Percentiles rank a stretch among this genome's conserved stretches.
These are phyloP conservation scores for Reticulitermes lucifugus DNA, from an alignment of 2,888 invertebrate species.

Conservation along the genomic window DNA sequence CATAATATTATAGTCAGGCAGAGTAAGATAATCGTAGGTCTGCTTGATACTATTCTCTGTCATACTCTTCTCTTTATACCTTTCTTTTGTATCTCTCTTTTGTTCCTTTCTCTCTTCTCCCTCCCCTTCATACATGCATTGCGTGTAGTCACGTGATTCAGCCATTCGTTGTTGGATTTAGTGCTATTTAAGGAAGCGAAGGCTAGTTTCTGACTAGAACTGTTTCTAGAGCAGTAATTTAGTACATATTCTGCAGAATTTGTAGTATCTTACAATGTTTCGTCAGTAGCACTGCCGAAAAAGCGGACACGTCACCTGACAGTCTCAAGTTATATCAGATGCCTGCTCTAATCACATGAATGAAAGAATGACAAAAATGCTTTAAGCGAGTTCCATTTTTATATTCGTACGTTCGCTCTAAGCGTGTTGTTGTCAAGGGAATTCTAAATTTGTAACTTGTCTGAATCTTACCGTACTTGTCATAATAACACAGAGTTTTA, in stretches of 20 bases:
- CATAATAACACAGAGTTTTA: too few relatives aligned
- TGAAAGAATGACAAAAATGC: too few relatives aligned
- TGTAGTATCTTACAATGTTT: neutral
- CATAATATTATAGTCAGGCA: constrained; percentile 33
- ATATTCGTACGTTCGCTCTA: too few relatives aligned
- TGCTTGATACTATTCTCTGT: constrained; percentile 33
- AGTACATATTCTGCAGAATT: neutral
- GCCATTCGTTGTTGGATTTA: constrained; percentile 11
- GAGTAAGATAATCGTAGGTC: constrained; percentile 29
- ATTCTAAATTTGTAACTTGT: too few relatives aligned
- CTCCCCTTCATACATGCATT: constrained; percentile 18
- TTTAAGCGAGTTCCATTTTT: too few relatives aligned
- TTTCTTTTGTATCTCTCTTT: neutral
- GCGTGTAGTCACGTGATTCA: constrained; percentile 33
- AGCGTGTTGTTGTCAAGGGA: too few relatives aligned
- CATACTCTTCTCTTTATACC: constrained; percentile 34
- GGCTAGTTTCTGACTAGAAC: neutral
- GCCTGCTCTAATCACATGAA: too few relatives aligned
- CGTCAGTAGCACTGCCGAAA: neutral
- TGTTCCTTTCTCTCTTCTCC: constrained; percentile 16
- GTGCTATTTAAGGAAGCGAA: neutral
- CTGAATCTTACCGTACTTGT: too few relatives aligned
- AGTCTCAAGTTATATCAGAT: too few relatives aligned
- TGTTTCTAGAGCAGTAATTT: neutral
- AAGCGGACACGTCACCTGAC: neutral